Evolutionary conservation across 2,797 vertebrate genomes (phyloP).

Genomic region (Clarias laeviceps): DNA sequence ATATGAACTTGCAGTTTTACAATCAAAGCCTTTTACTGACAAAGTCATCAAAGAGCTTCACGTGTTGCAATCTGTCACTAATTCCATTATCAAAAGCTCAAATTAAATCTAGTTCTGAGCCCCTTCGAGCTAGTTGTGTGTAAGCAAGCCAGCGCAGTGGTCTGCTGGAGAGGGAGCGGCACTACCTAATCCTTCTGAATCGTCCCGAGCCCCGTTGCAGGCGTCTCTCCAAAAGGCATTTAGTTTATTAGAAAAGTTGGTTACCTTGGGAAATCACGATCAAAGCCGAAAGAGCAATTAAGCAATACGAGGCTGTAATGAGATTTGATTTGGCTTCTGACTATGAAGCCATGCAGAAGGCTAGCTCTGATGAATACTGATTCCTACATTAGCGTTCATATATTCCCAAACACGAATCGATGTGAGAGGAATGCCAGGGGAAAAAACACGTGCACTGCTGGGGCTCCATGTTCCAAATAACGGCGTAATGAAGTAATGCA

Average conservation of each 20-base stretch:
- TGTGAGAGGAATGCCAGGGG: slow-evolving; percentile 43
- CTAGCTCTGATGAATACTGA: slow-evolving; percentile 52
- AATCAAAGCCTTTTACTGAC: background rate
- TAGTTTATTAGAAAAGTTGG: slow-evolving; percentile 60
- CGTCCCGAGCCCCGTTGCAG: slow-evolving; percentile 33
- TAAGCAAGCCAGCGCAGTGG: slow-evolving; percentile 6
- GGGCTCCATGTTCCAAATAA: slow-evolving; percentile 13
- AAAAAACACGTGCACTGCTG: slow-evolving; percentile 50
- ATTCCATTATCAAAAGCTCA: slow-evolving; percentile 31
- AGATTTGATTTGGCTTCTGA: slow-evolving; percentile 61
- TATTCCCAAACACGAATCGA: slow-evolving; percentile 53
- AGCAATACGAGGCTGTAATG: slow-evolving; percentile 57
- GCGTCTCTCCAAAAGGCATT: slow-evolving; percentile 54
- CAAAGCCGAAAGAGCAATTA: slow-evolving; percentile 62
- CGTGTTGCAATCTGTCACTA: slow-evolving; percentile 11
- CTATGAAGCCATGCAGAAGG: slow-evolving; percentile 31
- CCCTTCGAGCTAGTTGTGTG: background rate
- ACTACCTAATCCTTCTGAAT: slow-evolving; percentile 36
- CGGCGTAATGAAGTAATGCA: background rate
- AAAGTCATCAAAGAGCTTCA: slow-evolving; percentile 22
- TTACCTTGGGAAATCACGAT: slow-evolving; percentile 64
- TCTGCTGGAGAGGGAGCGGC: slow-evolving; percentile 24
- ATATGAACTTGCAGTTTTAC: too few species aligned
- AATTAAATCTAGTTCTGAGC: slow-evolving; percentile 9
- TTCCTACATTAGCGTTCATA: slow-evolving; percentile 48